Base-by-base conservation (phyloP, 2,797 vertebrate genomes). In the Leptoclinus maculatus region DNA sequence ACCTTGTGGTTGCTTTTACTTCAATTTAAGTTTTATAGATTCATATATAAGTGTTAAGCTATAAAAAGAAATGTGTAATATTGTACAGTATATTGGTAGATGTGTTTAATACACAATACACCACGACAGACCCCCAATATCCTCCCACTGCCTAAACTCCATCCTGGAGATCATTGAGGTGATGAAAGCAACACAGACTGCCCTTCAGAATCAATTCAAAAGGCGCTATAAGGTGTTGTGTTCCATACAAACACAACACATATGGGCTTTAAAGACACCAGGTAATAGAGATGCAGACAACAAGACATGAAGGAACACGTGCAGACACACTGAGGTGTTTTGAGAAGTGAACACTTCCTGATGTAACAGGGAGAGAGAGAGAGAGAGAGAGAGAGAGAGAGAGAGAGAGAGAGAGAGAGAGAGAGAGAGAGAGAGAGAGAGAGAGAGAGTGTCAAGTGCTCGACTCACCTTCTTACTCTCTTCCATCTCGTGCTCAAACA, bases 401-500 rank as follows among this genome's bases (percentile, higher is more conserved):
- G 29, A 29, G 29, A 3, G 27, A 29, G 27, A 27, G 27, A 27
- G 27, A 27, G 27, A 27, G 27, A 27, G 27, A 27, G 27, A 27
- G 27, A 27, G 27, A 27, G 27, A 27, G 27, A 27, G 27, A 27
- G 27, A 27, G 27, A 27, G 27, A 27, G 27, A 27, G 27, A 27
- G 27, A 27, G 27, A 27, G 27, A 27, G 27, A 27, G n/a, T n/a
- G 74, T 57, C 43, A 65, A 80, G 64, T 11, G 70, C 57, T 69
- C 57, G 2, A 91, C 94, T 93, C 91, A 97, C 97, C 96, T 97
- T 97, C 90, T 96, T 96, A 80, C 96, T 97, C 85, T 97, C 96
- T 76, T 97, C 96, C 96, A 97, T 97, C 93, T 98, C 96, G 14
- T 97, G 97, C 91, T 98, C 96, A 90, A 97, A 98, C 97, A 97